Conservation (phyloP, 2,888 invertebrate species). For the Heliconius ethilla region DNA sequence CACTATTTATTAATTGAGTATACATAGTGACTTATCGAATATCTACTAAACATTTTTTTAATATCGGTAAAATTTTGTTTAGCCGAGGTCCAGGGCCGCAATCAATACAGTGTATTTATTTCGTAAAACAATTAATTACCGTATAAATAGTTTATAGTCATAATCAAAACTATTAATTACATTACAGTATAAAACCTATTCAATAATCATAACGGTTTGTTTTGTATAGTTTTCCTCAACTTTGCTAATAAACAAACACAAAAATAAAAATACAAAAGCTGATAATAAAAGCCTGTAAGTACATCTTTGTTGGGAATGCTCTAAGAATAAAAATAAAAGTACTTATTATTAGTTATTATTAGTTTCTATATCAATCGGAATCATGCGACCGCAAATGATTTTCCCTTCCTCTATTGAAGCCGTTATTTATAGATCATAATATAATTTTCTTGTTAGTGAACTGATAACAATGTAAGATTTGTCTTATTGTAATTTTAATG, state of each 20-base stretch:
- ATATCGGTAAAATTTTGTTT: too few relatives aligned
- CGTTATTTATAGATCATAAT: slow-evolving; percentile 23
- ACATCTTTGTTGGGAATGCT: neutral
- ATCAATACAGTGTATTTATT: too few relatives aligned
- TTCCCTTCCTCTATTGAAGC: slow-evolving; percentile 11
- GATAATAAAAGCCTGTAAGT: neutral
- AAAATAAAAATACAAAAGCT: neutral
- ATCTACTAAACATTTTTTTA: too few relatives aligned
- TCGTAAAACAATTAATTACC: too few relatives aligned
- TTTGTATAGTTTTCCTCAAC: neutral
- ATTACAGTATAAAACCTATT: neutral
- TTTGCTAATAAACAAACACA: neutral
- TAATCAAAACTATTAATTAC: neutral
- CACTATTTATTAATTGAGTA: too few relatives aligned
- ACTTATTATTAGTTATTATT: neutral
- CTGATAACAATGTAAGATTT: neutral
- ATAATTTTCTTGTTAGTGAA: neutral
- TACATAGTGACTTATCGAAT: too few relatives aligned
- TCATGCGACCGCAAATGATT: slow-evolving; percentile 22
- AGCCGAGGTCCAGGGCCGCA: too few relatives aligned
- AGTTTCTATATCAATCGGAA: slow-evolving; percentile 1
- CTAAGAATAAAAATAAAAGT: neutral
- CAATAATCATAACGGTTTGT: neutral
- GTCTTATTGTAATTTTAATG: neutral
- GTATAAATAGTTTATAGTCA: neutral